These are phyloP conservation scores for Tadarida brasiliensis DNA, from an alignment of 2,797 vertebrate species.

Conservation along the genomic window DNA sequence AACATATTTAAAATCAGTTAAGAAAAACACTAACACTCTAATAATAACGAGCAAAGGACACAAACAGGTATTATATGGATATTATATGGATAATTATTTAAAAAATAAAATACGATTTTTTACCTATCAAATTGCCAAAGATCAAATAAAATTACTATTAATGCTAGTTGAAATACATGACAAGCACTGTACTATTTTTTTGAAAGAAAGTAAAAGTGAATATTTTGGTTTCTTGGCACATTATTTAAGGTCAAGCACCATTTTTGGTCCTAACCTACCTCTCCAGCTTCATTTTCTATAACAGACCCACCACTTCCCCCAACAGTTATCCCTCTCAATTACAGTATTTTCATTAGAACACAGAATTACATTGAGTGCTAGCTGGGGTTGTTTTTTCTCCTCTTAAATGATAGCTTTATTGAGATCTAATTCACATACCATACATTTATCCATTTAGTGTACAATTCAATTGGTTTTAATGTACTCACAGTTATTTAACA, in stretches of 20 bases:
- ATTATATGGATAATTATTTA: slow-evolving; percentile 7
- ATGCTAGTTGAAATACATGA: neutral
- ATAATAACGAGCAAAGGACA: neutral
- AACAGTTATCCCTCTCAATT: neutral
- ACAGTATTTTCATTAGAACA: neutral
- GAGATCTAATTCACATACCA: neutral
- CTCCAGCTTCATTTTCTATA: neutral
- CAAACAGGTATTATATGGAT: neutral
- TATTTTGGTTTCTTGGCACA: neutral
- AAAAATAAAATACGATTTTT: neutral
- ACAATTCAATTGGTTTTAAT: neutral
- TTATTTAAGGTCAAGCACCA: neutral
- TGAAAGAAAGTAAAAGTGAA: neutral
- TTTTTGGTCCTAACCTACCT: neutral
- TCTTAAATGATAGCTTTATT: neutral
- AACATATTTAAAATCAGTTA: neutral
- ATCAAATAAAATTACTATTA: slow-evolving; percentile 14
- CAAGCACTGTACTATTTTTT: neutral
- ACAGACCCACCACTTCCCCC: neutral
- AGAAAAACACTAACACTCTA: neutral
- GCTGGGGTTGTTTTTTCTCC: neutral
- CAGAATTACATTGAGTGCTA: neutral
- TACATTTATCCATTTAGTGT: neutral
- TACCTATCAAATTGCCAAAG: neutral
- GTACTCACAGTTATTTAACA: neutral